These are phyloP conservation scores for Alectoris magna DNA, from an alignment of 2,797 vertebrate genomes.

Conservation along the genomic window DNA sequence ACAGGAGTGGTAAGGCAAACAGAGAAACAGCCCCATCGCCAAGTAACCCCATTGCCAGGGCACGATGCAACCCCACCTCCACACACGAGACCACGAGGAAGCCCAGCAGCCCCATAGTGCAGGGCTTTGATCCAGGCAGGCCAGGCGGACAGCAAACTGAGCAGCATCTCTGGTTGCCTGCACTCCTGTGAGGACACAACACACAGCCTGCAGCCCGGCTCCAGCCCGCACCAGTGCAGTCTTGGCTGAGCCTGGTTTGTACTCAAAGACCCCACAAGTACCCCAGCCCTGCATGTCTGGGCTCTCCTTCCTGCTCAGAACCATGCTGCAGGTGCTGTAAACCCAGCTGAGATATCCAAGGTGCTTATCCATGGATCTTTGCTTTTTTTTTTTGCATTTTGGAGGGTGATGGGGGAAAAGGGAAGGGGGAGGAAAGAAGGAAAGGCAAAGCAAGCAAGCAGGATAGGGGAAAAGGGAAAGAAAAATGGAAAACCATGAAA, in stretches of 20 bases:
- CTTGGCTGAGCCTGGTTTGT: not conserved
- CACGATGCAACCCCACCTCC: not conserved
- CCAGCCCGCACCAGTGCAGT: not conserved
- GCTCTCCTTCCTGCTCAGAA: not conserved
- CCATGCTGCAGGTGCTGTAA: not conserved
- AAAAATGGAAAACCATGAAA: too few relatives aligned
- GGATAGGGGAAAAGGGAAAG: too few relatives aligned
- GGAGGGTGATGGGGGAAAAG: too few relatives aligned
- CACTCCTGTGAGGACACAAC: not conserved
- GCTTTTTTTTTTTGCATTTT: not conserved
- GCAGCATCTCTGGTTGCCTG: not conserved
- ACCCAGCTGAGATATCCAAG: not conserved
- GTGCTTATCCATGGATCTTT: not conserved
- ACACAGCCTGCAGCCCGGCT: not conserved
- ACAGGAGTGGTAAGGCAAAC: not conserved
- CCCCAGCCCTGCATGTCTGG: not conserved
- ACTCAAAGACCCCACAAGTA: not conserved
- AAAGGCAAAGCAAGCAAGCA: too few relatives aligned
- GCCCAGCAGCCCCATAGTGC: too few relatives aligned
- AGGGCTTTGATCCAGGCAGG: not conserved
- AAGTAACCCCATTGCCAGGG: rapidly evolving
- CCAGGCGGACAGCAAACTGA: not conserved
- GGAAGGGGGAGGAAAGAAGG: too few relatives aligned
- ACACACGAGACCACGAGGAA: not conserved
- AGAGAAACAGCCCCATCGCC: not conserved